Conservation (phyloP, 2,888 invertebrate species). For the Philonicus albiceps region DNA sequence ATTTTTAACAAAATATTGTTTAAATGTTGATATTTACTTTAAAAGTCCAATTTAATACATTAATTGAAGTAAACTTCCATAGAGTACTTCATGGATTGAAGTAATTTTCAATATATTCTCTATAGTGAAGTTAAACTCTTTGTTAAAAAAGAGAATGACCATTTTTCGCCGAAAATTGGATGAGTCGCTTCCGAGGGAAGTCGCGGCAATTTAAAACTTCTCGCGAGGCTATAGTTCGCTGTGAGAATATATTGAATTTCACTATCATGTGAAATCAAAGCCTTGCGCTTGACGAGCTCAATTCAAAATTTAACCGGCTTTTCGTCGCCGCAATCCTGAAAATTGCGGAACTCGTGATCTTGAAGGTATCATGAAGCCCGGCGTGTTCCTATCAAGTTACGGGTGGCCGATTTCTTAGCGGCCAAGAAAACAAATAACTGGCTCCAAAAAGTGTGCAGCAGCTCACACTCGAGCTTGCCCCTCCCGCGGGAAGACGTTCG, state of each 20-base stretch:
- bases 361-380: conserved; percentile 11
- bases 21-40: too few relatives aligned
- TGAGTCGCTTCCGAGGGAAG: neutral
- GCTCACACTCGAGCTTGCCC: neutral
- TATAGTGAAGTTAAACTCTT: too few relatives aligned
- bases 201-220: neutral
- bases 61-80: too few relatives aligned
- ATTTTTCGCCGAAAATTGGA: neutral
- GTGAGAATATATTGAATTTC: neutral
- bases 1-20: too few relatives aligned
- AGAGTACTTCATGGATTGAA: too few relatives aligned
- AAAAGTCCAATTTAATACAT: too few relatives aligned
- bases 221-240: neutral
- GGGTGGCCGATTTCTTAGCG: neutral
- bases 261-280: neutral
- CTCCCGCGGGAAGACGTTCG: neutral
- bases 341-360: conserved; percentile 10
- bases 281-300: neutral
- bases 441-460: neutral
- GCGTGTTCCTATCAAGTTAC: conserved; percentile 11
- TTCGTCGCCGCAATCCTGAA: neutral
- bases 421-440: neutral
- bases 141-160: too few relatives aligned
- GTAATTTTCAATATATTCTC: too few relatives aligned
- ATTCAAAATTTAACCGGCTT: neutral